Percentiles rank a stretch among this genome's conserved stretches.
phyloP scores from a whole-genome alignment of 2,797 vertebrate species.

The Gymnopithys bicolor region DNA sequence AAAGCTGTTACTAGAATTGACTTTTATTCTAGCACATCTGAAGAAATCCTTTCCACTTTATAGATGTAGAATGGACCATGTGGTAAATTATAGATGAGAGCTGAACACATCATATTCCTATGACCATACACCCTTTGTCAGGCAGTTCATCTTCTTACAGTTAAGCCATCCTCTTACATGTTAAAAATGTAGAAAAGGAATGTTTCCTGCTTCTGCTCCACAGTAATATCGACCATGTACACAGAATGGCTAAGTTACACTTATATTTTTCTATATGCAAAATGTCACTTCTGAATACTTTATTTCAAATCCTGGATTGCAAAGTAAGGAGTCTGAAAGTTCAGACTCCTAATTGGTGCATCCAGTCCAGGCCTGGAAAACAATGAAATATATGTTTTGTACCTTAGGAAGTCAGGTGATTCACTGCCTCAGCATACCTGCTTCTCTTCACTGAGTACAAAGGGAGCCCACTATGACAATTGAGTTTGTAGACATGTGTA shows the following conservation, averaged over 20 bases:
- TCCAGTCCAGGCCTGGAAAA: not conserved
- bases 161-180: not conserved
- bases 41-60: not conserved
- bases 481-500: not conserved
- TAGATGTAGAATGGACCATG: not conserved
- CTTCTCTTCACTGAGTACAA: not conserved
- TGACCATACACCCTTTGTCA: not conserved
- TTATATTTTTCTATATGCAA: not conserved
- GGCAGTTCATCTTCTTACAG: not conserved
- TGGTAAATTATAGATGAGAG: not conserved
- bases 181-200: not conserved
- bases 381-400: not conserved
- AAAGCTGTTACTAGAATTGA: constrained; percentile 17
- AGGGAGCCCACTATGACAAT: not conserved
- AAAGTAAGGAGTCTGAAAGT: not conserved
- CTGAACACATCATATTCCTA: not conserved
- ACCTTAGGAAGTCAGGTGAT: not conserved
- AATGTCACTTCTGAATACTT: not conserved
- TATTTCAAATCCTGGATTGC: not conserved
- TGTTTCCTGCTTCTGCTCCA: not conserved
- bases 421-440: not conserved
- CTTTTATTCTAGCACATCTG: not conserved
- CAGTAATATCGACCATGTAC: not conserved
- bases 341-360: not conserved
- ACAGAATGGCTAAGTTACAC: not conserved